A percentile compares a stretch with the other conserved stretches of the same genome.
Conservation (phyloP, 2,797 vertebrate species). For the Lepidocolaptes lacrymiger region DNA sequence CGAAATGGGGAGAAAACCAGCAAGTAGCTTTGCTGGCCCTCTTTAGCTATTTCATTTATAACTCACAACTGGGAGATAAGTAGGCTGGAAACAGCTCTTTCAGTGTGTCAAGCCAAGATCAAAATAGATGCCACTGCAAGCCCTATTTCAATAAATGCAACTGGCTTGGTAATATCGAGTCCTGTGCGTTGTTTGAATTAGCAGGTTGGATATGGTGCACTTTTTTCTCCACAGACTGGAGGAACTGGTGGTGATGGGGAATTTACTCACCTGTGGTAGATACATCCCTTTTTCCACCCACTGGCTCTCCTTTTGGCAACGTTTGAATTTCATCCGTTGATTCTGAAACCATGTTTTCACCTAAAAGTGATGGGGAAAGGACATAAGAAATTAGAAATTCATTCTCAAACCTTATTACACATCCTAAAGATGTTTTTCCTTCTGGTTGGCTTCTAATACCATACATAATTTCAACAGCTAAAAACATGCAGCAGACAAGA, state of each 20-base stretch:
- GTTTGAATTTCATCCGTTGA: slow-evolving; percentile 89
- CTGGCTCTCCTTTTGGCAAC: slow-evolving; percentile 84
- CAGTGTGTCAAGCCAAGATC: neutral
- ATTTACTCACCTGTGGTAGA: slow-evolving; percentile 44
- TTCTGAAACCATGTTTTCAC: slow-evolving; percentile 97
- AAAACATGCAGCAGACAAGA: neutral
- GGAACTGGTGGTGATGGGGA: neutral
- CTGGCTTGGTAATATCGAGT: neutral
- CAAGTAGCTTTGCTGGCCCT: neutral
- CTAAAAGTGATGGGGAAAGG: slow-evolving; percentile 50
- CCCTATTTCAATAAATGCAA: neutral
- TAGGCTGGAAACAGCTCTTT: neutral
- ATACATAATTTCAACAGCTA: neutral
- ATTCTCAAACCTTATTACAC: neutral
- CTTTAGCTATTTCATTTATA: neutral
- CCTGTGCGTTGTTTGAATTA: neutral
- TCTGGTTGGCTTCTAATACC: neutral
- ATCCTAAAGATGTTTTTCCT: neutral
- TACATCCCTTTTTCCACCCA: slow-evolving; percentile 78
- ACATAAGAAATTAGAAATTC: neutral
- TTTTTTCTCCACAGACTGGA: neutral
- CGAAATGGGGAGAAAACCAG: fast-evolving
- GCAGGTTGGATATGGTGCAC: neutral
- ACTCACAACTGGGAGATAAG: neutral
- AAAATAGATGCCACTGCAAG: neutral